phyloP scores from a whole-genome alignment of 37 sponge, comb jelly and placozoan genomes.

The Spongilla lacustris region DNA sequence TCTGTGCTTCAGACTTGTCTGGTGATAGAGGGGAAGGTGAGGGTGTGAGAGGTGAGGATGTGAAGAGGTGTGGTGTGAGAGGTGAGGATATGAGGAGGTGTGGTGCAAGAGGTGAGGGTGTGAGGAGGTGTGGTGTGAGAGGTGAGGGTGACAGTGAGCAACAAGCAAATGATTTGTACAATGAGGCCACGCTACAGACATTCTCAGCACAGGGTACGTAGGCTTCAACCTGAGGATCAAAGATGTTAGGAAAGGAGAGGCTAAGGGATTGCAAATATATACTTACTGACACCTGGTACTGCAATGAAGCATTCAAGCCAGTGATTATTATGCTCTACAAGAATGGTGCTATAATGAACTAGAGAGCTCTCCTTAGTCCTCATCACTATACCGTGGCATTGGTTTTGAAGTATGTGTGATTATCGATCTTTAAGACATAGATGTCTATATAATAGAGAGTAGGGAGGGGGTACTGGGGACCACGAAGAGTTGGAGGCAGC shows the following conservation, averaged over 20 bases:
- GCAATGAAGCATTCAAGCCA: neutral
- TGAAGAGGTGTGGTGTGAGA: neutral
- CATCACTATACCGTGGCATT: neutral
- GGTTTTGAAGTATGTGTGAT: neutral
- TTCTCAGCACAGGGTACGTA: neutral
- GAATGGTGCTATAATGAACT: neutral
- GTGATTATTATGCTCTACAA: neutral
- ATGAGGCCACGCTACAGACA: neutral
- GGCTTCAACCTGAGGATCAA: neutral
- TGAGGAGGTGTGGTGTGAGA: too few relatives aligned
- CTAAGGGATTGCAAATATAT: neutral
- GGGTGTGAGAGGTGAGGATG: neutral
- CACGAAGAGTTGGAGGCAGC: neutral
- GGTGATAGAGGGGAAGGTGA: neutral
- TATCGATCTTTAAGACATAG: too few relatives aligned
- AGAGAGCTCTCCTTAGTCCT: neutral
- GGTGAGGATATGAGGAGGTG: neutral
- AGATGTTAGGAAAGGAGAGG: neutral
- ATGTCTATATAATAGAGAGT: neutral
- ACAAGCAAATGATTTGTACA: neutral
- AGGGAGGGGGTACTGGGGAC: neutral
- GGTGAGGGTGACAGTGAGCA: too few relatives aligned
- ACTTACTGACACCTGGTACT: neutral
- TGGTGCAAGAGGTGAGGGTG: too few relatives aligned
- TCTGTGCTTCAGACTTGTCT: neutral